Evolutionary conservation across 53 echinoderm and acorn worm species (phyloP).

Genomic region (Henricia sp.): DNA sequence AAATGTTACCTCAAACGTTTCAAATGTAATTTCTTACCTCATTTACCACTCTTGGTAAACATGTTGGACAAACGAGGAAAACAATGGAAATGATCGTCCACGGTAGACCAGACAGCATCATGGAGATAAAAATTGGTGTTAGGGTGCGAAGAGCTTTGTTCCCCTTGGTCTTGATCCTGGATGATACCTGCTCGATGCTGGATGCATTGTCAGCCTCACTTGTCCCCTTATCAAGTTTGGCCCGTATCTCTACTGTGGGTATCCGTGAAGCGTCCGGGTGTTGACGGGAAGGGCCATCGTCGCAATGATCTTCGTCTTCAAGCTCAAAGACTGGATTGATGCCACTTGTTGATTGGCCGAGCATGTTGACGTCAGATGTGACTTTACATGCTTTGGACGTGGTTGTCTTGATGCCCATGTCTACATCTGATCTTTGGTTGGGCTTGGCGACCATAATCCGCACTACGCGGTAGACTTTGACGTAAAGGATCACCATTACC

Average conservation of each 20-base stretch:
- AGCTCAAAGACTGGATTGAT: background rate
- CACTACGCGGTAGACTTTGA: background rate
- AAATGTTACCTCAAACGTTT: too few relatives aligned
- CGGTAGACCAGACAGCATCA: slow-evolving; percentile 26
- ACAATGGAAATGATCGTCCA: slow-evolving; percentile 15
- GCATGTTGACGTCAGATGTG: background rate
- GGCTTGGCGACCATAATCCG: background rate
- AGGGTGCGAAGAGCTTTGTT: slow-evolving; percentile 13
- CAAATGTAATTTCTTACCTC: too few relatives aligned
- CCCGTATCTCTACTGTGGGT: too few relatives aligned
- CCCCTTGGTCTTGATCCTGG: background rate
- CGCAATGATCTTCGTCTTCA: background rate
- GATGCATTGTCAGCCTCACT: background rate
- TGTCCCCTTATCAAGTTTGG: background rate
- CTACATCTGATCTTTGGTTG: background rate
- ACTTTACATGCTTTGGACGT: background rate
- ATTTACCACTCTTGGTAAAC: too few relatives aligned
- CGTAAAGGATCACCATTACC: background rate
- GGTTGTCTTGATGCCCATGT: background rate
- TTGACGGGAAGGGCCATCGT: too few relatives aligned
- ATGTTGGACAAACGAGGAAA: background rate
- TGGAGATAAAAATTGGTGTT: slow-evolving; percentile 3
- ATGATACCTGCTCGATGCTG: background rate
- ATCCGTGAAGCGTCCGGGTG: background rate
- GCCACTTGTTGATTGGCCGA: background rate